A percentile compares a stretch with the other conserved stretches of the same genome.
These are phyloP conservation scores for Tragelaphus eurycerus DNA, from an alignment of 2,797 vertebrate species.

Conservation along the genomic window DNA sequence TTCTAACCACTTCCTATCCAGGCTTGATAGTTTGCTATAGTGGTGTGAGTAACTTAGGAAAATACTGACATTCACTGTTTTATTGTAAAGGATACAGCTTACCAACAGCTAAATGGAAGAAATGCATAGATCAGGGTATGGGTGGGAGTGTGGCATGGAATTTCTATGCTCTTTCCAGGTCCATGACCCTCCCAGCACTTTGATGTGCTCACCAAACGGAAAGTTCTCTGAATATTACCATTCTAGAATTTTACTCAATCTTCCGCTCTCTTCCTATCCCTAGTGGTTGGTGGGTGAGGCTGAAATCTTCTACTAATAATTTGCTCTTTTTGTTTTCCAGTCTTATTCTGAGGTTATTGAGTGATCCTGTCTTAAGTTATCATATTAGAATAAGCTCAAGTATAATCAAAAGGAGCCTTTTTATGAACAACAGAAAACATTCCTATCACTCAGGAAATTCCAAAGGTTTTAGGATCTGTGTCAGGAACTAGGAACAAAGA, in stretches of 20 bases:
- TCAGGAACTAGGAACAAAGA: neutral
- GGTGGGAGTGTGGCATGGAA: accelerated
- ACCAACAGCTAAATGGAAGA: neutral
- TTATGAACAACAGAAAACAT: neutral
- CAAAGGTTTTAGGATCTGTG: neutral
- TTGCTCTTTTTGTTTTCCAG: neutral
- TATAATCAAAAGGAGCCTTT: neutral
- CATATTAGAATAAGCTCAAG: neutral
- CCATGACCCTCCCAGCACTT: accelerated
- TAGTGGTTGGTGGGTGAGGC: too few relatives aligned
- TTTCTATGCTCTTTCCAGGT: neutral
- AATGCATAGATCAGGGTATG: neutral
- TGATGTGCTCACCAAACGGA: neutral
- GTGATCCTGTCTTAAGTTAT: neutral
- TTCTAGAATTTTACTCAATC: neutral
- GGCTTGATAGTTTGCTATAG: neutral
- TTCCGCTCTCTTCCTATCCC: neutral
- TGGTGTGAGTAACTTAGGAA: neutral
- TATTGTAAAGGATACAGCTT: neutral
- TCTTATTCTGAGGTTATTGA: neutral
- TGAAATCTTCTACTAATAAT: neutral
- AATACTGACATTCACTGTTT: neutral
- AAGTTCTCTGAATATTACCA: neutral
- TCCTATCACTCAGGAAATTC: neutral
- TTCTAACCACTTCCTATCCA: neutral